These are phyloP conservation scores for Scomberomorus guttatus DNA, from an alignment of 2,797 vertebrate genomes.

Conservation along the genomic window DNA sequence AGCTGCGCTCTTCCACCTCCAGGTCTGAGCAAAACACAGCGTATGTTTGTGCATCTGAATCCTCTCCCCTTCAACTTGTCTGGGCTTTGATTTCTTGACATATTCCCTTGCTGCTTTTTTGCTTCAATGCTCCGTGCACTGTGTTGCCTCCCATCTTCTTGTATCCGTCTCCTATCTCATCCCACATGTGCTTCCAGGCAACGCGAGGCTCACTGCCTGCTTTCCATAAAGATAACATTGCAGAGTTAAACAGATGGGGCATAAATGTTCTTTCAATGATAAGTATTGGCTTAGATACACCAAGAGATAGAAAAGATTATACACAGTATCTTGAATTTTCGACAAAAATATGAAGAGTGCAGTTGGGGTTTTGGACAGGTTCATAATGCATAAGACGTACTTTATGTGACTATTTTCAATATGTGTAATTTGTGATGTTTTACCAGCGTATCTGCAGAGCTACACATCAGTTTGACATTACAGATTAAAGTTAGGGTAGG, in stretches of 20 bases:
- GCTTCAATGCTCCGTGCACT: conserved; percentile 83
- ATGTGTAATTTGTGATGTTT: conserved; percentile 2
- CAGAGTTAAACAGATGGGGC: conserved; percentile 78
- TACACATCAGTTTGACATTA: background rate
- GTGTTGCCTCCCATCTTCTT: conserved; percentile 83
- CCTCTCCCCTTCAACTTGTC: conserved; percentile 84
- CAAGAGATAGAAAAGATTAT: conserved; percentile 65
- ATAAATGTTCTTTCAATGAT: conserved; percentile 76
- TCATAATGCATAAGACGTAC: conserved; percentile 34
- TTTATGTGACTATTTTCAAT: conserved; percentile 19
- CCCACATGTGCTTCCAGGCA: conserved; percentile 83
- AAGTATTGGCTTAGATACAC: conserved; percentile 70
- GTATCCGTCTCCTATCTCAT: conserved; percentile 84
- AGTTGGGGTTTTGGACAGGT: conserved; percentile 39
- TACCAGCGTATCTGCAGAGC: background rate
- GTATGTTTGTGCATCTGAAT: conserved; percentile 83
- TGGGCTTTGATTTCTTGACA: conserved; percentile 88
- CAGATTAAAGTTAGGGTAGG: background rate
- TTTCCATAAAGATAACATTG: conserved; percentile 81
- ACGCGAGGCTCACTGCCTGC: conserved; percentile 72
- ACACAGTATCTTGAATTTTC: conserved; percentile 58
- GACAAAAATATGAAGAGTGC: conserved; percentile 49
- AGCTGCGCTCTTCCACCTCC: conserved; percentile 70
- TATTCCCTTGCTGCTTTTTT: conserved; percentile 85
- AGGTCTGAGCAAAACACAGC: conserved; percentile 72